phyloP scores from a whole-genome alignment of 2,888 invertebrate species.

The Cosmia trapezina region DNA sequence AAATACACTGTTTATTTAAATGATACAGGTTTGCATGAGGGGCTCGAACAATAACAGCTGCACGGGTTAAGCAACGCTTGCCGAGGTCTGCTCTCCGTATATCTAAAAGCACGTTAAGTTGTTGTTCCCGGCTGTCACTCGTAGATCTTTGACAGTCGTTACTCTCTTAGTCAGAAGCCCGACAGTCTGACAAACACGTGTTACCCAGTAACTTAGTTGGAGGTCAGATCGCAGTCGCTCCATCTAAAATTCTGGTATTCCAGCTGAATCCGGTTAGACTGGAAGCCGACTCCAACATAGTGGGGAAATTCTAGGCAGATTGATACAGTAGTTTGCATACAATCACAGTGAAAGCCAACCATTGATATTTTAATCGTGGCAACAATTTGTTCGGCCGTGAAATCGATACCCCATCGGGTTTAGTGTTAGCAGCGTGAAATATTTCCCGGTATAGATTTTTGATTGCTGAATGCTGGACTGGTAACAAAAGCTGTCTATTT shows the following conservation, averaged over 20 bases:
- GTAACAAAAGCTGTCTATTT: slow-evolving; percentile 55
- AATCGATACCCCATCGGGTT: slow-evolving; percentile 77
- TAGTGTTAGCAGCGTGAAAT: slow-evolving; percentile 63
- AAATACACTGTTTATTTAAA: slow-evolving; percentile 63
- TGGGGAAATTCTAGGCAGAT: background rate
- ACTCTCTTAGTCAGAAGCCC: background rate
- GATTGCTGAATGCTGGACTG: slow-evolving; percentile 51
- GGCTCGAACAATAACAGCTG: background rate
- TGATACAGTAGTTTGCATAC: slow-evolving; percentile 84
- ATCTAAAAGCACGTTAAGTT: background rate
- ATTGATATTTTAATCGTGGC: slow-evolving; percentile 88
- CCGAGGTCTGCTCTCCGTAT: background rate
- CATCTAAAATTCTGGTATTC: too few relatives aligned
- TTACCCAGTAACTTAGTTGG: too few relatives aligned
- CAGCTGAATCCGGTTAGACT: background rate
- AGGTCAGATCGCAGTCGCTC: too few relatives aligned
- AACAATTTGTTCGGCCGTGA: slow-evolving; percentile 80
- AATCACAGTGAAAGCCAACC: slow-evolving; percentile 86
- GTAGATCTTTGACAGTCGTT: background rate
- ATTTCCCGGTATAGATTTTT: slow-evolving; percentile 55
- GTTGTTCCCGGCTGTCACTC: background rate
- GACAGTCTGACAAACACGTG: background rate
- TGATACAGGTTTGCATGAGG: background rate
- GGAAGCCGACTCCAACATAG: background rate
- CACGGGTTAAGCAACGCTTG: background rate